Conservation (phyloP, 2,113 vertebrate species). For the Nesogale talazaci region DNA sequence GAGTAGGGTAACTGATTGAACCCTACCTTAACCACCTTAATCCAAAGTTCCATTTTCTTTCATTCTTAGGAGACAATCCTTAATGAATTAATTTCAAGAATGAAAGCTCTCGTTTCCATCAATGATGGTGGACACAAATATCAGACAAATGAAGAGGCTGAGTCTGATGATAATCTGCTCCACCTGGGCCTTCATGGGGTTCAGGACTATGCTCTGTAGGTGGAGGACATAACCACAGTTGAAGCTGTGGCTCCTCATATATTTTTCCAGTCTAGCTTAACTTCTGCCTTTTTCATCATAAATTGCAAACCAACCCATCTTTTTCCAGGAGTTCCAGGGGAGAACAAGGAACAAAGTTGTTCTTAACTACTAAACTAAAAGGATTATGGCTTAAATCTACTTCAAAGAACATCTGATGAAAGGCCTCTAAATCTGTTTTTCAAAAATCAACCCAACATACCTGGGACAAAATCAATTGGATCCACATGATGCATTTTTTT, state of each 20-base stretch:
- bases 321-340: neutral
- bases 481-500: no score
- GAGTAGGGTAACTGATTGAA: no score
- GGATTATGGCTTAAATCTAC: neutral
- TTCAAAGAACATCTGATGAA: neutral
- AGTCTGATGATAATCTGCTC: neutral
- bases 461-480: no score
- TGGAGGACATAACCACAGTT: accelerated
- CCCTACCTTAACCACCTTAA: neutral
- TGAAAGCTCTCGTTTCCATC: neutral
- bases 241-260: neutral
- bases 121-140: neutral
- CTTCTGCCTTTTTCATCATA: neutral
- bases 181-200: neutral
- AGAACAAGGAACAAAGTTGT: neutral
- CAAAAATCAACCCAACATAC: neutral
- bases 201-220: neutral
- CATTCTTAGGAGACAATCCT: neutral
- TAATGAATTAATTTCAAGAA: neutral
- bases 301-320: neutral
- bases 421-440: neutral
- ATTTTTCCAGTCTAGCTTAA: neutral
- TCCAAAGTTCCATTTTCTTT: neutral
- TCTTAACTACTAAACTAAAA: neutral
- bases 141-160: neutral